Conservation (phyloP, 2,797 vertebrate species). For the Poeciliopsis presidionis region DNA sequence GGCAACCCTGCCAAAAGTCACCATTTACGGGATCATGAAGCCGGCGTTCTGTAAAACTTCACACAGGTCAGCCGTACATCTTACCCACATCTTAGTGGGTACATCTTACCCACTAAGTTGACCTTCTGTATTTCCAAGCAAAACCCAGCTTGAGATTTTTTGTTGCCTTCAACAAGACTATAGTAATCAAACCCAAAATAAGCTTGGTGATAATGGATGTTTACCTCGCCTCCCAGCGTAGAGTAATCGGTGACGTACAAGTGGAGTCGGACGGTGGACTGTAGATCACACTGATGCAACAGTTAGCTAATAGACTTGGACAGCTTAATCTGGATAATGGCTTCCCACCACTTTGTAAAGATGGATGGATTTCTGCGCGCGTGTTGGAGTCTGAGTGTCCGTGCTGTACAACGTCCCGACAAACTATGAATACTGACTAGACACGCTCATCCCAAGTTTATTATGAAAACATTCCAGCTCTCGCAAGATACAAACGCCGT, state of each 20-base stretch:
- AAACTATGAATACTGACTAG: constrained; percentile 37
- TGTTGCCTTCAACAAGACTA: background rate
- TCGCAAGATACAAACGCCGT: background rate
- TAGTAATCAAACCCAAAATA: constrained; percentile 15
- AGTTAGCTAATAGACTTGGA: constrained; percentile 52
- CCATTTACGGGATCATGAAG: too few relatives aligned
- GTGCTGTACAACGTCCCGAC: constrained; percentile 1
- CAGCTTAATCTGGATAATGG: constrained; percentile 72
- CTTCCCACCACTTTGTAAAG: constrained; percentile 21
- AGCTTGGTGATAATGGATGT: constrained; percentile 14
- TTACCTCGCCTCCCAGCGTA: constrained; percentile 8
- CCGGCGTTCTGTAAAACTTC: background rate
- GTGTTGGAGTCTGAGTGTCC: constrained; percentile 8
- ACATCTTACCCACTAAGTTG: background rate
- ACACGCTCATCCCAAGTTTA: constrained; percentile 10
- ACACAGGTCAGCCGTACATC: background rate
- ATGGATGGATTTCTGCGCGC: constrained; percentile 24
- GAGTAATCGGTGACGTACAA: background rate
- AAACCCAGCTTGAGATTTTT: background rate
- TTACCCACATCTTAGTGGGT: background rate
- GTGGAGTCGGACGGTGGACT: background rate
- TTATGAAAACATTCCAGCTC: background rate
- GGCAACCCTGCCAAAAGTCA: too few relatives aligned
- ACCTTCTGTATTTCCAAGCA: background rate
- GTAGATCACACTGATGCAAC: constrained; percentile 53